Evolutionary conservation across 2,113 vertebrate genomes (phyloP), one percentile per base, ranked within the genome.

Genomic region (Noturus placidus): DNA sequence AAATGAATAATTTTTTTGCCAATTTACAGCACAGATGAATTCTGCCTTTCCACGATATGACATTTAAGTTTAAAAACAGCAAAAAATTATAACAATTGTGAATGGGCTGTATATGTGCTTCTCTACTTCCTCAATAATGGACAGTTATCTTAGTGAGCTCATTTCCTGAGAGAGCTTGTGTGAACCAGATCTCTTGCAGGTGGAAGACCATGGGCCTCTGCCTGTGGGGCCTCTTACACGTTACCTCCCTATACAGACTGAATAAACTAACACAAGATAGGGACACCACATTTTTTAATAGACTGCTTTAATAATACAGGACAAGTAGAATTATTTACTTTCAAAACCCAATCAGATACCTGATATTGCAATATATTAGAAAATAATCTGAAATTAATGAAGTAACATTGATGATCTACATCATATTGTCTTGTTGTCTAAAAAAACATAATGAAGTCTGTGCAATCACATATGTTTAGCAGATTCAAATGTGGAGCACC

Each of bases 81-180:
- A 33, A 33, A 33, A 69, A 17, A 19, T 7, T 42, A 38, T 42
- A 27, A 19, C 70, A 42, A 57, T 25, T 52, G 30, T 79, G 59
- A 61, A 33, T 86, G n/a, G 69, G 10, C 35, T 56, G 13, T 63
- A 30, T 13, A 27, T 63, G 14, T 80, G 70, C 35, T 78, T 74
- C 13, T 19, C 17, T 85, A 46, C 63, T 22, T 72, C 11, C 38
- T 27, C 25, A 72, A 13, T 38, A n/a, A 30, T 42, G 65, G 67
- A 74, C 50, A 30, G 33, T 85, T 80, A 85, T 89, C 35, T 85
- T 33, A 56, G 15, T 85, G 87, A 90, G 35, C 80, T 89, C 74
- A 89, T 89, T 89, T 91, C 74, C 86, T 88, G 80, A 84, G 77
- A 76, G 67, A n/a, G 35, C 19, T 80, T 30, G 65, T 90, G 76